phyloP scores from a whole-genome alignment of 2,797 vertebrate species.

The Phalanger gymnotis region DNA sequence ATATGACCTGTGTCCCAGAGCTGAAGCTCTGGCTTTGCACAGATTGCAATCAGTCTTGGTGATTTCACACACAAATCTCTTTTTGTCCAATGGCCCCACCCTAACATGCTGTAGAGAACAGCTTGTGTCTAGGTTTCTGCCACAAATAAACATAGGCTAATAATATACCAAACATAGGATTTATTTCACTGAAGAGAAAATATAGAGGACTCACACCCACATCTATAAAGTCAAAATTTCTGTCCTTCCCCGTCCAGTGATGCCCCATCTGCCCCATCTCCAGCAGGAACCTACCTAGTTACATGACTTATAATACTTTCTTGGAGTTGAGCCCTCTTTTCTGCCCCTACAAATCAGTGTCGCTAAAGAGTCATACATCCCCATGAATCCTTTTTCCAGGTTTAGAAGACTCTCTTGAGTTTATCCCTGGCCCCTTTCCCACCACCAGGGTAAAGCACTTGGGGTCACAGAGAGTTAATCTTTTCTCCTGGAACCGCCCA shows the following conservation, averaged over 20 bases:
- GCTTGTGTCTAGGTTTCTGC: background rate
- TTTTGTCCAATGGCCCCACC: background rate
- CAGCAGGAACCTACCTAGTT: background rate
- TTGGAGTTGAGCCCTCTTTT: background rate
- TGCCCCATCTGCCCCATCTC: background rate
- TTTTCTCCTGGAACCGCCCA: background rate
- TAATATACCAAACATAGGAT: too few species aligned
- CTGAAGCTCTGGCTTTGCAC: background rate
- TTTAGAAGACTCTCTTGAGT: background rate
- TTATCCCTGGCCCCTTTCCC: background rate
- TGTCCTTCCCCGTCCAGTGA: background rate
- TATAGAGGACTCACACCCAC: background rate
- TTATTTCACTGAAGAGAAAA: background rate
- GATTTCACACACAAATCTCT: background rate
- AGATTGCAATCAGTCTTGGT: background rate
- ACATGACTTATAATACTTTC: background rate
- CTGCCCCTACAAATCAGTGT: background rate
- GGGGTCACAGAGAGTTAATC: background rate
- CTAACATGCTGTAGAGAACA: background rate
- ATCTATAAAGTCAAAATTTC: background rate
- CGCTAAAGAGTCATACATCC: too few species aligned
- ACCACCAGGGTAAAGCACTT: background rate
- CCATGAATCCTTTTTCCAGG: background rate
- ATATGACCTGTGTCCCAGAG: background rate
- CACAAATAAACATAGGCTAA: too few species aligned